These are phyloP conservation scores for Mesorhabditis sp. DNA, from an alignment of 2,888 invertebrate species.

Conservation along the genomic window DNA sequence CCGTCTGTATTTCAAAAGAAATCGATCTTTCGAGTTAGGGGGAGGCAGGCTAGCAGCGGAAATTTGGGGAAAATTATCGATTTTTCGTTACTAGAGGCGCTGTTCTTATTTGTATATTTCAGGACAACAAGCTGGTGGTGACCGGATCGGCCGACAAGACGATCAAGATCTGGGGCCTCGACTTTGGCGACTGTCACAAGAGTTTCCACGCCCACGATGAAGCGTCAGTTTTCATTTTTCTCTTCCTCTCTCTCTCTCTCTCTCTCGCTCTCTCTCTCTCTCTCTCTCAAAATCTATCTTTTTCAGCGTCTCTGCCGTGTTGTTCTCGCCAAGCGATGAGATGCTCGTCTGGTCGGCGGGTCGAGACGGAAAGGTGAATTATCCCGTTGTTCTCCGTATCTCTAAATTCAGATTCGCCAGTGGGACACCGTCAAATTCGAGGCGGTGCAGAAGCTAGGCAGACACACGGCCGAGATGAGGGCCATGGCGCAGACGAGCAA, in stretches of 20 bases:
- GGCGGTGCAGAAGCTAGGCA: constrained; percentile 81
- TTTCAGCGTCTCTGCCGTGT: constrained; percentile 76
- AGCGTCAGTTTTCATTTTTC: constrained; percentile 37
- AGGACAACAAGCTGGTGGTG: constrained; percentile 71
- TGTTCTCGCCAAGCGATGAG: constrained; percentile 82
- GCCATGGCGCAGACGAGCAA: constrained; percentile 38
- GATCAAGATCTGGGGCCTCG: constrained; percentile 95
- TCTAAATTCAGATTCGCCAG: constrained; percentile 71
- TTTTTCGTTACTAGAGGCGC: not conserved
- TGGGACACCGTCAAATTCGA: constrained; percentile 93
- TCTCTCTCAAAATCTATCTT: constrained; percentile 42
- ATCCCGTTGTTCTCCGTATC: not conserved
- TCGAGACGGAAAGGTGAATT: constrained; percentile 75
- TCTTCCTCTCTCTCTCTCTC: too few relatives aligned
- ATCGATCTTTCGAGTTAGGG: too few relatives aligned
- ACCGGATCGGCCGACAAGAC: constrained; percentile 94
- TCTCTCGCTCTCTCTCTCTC: too few relatives aligned
- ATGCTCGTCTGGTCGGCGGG: constrained; percentile 86
- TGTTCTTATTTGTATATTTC: constrained; percentile 9
- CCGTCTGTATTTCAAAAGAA: too few relatives aligned
- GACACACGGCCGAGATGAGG: constrained; percentile 48
- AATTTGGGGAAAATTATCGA: too few relatives aligned
- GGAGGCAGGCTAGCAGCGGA: too few relatives aligned
- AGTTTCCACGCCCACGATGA: constrained; percentile 94
- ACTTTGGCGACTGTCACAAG: constrained; percentile 94